These are phyloP conservation scores for Madoqua kirkii DNA, from an alignment of 2,113 vertebrate genomes.

Conservation along the genomic window DNA sequence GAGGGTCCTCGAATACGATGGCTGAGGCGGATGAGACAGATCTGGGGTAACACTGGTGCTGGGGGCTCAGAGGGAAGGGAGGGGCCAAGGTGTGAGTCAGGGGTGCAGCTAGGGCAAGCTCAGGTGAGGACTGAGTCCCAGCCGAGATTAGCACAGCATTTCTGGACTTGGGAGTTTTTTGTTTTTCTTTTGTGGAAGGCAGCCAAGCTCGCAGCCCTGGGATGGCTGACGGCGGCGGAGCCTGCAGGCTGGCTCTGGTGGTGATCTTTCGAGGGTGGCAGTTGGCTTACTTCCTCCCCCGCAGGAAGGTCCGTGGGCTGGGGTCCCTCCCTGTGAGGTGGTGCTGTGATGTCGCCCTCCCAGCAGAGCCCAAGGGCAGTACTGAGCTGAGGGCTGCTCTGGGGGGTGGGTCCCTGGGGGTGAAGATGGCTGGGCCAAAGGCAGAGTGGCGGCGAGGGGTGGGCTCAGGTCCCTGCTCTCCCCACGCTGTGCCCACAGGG, in stretches of 20 bases:
- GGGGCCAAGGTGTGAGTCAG: neutral
- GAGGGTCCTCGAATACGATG: neutral
- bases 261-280: neutral
- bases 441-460: neutral
- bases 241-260: neutral
- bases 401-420: neutral
- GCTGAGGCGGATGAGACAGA: neutral
- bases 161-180: neutral
- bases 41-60: neutral
- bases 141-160: neutral
- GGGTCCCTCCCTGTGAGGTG: neutral
- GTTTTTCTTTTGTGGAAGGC: neutral
- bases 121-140: neutral
- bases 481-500: neutral
- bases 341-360: neutral
- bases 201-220: neutral
- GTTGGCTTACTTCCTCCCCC: neutral
- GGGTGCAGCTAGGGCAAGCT: neutral
- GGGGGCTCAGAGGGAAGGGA: neutral
- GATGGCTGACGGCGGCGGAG: neutral
- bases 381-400: neutral
- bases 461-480: neutral
- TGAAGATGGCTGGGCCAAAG: neutral
- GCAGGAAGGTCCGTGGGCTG: neutral
- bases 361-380: neutral